Evolutionary conservation across 2,797 vertebrate genomes (phyloP).

Genomic region (Gila robusta): DNA sequence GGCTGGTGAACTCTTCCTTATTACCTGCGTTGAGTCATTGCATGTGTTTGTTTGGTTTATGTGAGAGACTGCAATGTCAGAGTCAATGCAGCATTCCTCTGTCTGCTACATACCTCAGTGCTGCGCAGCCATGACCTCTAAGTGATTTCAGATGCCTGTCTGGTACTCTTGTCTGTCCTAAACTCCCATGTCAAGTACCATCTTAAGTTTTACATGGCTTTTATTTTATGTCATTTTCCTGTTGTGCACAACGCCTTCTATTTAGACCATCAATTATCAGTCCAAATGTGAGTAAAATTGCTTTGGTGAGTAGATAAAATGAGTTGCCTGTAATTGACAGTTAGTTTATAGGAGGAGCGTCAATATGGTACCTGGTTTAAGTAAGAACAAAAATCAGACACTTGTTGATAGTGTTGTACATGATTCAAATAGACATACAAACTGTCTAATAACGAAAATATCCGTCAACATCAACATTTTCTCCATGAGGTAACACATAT

Average conservation of each 20-base stretch:
- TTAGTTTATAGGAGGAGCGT: neutral
- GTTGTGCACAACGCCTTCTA: neutral
- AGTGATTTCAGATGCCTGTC: slow-evolving; percentile 51
- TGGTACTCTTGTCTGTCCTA: slow-evolving; percentile 29
- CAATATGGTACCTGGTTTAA: neutral
- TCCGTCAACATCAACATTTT: neutral
- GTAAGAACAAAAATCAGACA: neutral
- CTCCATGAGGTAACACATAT: neutral
- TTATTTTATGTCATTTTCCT: slow-evolving; percentile 8
- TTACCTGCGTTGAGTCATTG: slow-evolving; percentile 27
- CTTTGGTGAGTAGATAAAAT: slow-evolving; percentile 3
- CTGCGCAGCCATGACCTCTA: slow-evolving; percentile 43
- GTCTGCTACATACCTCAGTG: slow-evolving; percentile 32
- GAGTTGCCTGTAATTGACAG: neutral
- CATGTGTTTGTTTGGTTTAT: slow-evolving; percentile 50
- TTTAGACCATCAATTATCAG: neutral
- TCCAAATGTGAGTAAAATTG: neutral
- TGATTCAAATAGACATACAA: slow-evolving; percentile 1
- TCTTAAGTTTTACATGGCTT: slow-evolving; percentile 13
- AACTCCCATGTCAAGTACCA: slow-evolving; percentile 3
- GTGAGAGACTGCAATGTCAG: slow-evolving; percentile 10
- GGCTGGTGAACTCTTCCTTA: neutral
- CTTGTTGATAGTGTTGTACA: neutral
- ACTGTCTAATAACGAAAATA: neutral
- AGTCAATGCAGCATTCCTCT: slow-evolving; percentile 40